These are phyloP conservation scores for Catharus minimus DNA, from an alignment of 2,113 vertebrate genomes.

Conservation along the genomic window DNA sequence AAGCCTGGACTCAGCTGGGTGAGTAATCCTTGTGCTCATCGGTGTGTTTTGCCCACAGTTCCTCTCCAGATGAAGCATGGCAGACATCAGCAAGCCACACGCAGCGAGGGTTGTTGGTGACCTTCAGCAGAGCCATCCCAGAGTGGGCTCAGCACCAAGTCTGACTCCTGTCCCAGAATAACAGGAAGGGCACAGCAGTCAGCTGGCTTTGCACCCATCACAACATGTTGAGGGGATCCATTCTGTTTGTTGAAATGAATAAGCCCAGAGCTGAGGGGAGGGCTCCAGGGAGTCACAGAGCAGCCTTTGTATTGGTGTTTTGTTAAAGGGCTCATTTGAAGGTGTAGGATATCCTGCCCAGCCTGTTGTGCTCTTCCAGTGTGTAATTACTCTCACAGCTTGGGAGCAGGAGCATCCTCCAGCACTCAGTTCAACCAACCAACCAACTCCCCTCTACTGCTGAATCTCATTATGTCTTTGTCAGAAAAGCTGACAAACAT, in stretches of 20 bases:
- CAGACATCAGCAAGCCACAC: rapidly evolving
- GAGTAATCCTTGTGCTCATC: neutral
- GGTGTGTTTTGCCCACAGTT: neutral
- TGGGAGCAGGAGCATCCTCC: neutral
- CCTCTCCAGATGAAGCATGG: neutral
- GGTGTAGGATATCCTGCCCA: neutral
- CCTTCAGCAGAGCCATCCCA: neutral
- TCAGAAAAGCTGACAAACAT: neutral
- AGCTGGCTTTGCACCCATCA: neutral
- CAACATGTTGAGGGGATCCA: neutral
- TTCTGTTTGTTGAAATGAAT: neutral
- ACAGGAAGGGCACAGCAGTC: neutral
- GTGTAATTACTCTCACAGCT: neutral
- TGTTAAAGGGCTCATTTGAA: neutral
- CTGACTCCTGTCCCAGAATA: neutral
- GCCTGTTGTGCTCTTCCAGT: neutral
- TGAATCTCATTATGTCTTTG: neutral
- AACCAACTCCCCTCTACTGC: neutral
- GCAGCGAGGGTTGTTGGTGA: rapidly evolving
- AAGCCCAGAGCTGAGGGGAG: neutral
- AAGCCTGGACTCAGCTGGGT: neutral
- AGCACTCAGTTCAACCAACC: neutral
- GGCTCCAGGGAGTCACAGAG: neutral
- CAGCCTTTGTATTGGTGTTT: neutral
- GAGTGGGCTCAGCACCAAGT: rapidly evolving